A percentile compares a stretch with the other conserved stretches of the same genome.
phyloP scores from a whole-genome alignment of 1,140 invertebrate genomes.

The Homarus americanus region DNA sequence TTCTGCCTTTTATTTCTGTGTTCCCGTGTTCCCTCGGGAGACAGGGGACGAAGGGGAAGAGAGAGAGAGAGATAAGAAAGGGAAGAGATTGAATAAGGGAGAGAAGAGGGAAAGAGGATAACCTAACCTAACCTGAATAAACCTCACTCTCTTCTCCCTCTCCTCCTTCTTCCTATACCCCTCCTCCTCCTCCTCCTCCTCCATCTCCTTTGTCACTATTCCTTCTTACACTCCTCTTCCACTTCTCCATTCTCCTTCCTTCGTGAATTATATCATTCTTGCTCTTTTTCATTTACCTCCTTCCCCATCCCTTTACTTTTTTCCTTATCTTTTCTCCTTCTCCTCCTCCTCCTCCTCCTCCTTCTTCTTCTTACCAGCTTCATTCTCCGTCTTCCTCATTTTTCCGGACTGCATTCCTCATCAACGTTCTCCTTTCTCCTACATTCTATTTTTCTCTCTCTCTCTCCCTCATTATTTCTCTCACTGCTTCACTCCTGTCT shows the following conservation, averaged over 20 bases:
- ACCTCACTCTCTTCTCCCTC: background rate
- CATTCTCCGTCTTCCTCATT: background rate
- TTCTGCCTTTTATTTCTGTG: too few relatives aligned
- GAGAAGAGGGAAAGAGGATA: background rate
- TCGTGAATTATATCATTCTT: background rate
- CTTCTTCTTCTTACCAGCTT: background rate
- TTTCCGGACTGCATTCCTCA: background rate
- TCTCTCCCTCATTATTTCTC: conserved; percentile 6
- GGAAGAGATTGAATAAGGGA: background rate
- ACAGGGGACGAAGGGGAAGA: too few relatives aligned
- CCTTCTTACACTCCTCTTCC: background rate
- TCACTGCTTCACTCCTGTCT: background rate
- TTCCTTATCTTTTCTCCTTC: too few relatives aligned
- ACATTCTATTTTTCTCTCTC: background rate
- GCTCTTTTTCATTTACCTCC: background rate
- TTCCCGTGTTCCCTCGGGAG: too few relatives aligned
- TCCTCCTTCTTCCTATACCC: background rate
- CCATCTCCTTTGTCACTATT: background rate
- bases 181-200: background rate
- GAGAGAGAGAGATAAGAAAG: background rate
- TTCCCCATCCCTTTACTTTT: background rate
- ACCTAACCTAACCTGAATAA: too few relatives aligned
- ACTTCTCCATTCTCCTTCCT: too few relatives aligned
- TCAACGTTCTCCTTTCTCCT: background rate
- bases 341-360: background rate